A percentile compares a stretch with the other conserved stretches of the same genome.
Evolutionary conservation across 2,888 invertebrate genomes (phyloP).

Genomic region (Macrophya annulata): DNA sequence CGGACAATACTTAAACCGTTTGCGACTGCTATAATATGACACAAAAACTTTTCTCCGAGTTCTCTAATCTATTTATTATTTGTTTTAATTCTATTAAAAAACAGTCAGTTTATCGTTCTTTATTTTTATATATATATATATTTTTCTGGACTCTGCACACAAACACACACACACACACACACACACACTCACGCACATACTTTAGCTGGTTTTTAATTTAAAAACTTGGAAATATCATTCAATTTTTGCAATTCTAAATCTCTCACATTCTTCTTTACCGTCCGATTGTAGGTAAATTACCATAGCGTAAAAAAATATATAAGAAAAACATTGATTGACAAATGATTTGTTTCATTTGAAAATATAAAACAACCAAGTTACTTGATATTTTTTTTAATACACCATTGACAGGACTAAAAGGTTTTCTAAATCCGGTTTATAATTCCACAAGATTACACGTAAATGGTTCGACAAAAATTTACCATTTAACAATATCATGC

Average conservation of each 20-base stretch:
- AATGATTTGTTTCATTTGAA: neutral
- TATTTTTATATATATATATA: too few species aligned
- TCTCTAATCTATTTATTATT: neutral
- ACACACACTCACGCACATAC: too few species aligned
- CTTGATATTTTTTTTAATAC: neutral
- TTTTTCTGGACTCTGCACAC: neutral
- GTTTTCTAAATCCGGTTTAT: neutral
- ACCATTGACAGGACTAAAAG: neutral
- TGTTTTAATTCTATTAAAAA: neutral
- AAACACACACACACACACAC: too few species aligned
- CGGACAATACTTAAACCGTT: neutral
- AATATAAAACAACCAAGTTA: neutral
- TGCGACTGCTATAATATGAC: neutral
- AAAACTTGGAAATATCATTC: neutral
- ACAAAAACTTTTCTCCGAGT: neutral
- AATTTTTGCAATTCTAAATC: neutral
- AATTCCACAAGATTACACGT: neutral
- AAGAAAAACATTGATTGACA: neutral
- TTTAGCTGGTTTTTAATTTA: neutral
- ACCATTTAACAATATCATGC: neutral
- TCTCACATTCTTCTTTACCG: neutral
- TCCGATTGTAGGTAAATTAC: neutral
- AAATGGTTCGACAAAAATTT: neutral
- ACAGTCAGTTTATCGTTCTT: neutral
- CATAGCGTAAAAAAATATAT: neutral